These are phyloP conservation scores for Caenorhabditis sp. DNA, from an alignment of 2,888 invertebrate genomes.

Conservation along the genomic window DNA sequence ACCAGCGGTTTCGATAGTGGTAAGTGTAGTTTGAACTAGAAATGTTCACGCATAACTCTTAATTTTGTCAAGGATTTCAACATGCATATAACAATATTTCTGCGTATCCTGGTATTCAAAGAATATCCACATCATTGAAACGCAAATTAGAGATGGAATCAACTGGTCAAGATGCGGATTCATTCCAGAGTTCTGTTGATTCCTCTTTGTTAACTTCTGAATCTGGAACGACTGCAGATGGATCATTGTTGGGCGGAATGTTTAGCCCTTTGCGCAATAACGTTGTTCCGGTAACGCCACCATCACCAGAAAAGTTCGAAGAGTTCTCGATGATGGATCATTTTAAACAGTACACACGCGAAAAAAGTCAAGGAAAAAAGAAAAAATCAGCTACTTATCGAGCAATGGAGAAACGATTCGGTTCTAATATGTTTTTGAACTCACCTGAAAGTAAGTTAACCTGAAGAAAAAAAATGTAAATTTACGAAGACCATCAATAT, in stretches of 20 bases:
- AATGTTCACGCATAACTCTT: no score
- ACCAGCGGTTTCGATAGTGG: no score
- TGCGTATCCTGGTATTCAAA: neutral
- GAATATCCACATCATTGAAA: neutral
- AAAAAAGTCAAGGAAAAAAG: neutral
- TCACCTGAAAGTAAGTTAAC: neutral
- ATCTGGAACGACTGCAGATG: neutral
- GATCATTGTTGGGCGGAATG: conserved; percentile 4
- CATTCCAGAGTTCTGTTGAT: neutral
- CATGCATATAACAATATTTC: neutral
- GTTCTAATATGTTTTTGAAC: neutral
- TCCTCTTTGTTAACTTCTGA: neutral
- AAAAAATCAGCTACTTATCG: neutral
- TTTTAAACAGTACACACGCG: neutral
- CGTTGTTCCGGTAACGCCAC: neutral
- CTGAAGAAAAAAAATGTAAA: neutral
- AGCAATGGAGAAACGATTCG: neutral
- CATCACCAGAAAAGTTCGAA: neutral
- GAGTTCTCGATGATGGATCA: conserved; percentile 7
- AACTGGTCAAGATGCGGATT: neutral
- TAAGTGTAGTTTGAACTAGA: no score
- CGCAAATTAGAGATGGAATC: neutral
- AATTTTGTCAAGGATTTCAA: no score
- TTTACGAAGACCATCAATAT: neutral
- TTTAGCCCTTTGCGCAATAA: neutral